Conservation (phyloP, 2,113 vertebrate species). For the Ammodytes marinus region DNA sequence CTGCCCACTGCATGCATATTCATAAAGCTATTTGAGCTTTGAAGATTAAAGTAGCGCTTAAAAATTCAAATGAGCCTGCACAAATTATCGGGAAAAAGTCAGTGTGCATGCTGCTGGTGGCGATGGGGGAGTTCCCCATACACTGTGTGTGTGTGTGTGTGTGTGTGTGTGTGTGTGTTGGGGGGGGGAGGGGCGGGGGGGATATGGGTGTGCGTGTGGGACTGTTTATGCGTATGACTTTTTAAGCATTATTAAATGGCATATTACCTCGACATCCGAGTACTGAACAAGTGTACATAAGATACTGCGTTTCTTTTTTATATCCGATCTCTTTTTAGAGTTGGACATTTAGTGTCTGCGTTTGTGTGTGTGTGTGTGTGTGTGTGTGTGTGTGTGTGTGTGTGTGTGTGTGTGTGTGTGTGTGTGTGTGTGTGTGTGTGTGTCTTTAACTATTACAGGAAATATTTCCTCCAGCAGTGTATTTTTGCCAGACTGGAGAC, state of each 20-base stretch:
- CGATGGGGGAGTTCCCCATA: constrained; percentile 85
- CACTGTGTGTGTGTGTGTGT: constrained; percentile 51
- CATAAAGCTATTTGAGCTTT: constrained; percentile 99
- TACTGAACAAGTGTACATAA: constrained; percentile 16
- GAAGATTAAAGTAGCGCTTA: constrained; percentile 99
- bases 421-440: no score
- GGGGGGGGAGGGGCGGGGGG: neutral
- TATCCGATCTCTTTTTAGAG: neutral
- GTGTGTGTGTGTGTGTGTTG: constrained; percentile 53
- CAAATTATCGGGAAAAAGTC: constrained; percentile 99
- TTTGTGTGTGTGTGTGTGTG: no score
- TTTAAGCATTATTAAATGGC: constrained; percentile 31
- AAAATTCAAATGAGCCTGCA: constrained; percentile 99
- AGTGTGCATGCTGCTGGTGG: constrained; percentile 89
- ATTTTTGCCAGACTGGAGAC: no score
- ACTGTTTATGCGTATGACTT: constrained; percentile 39
- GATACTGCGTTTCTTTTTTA: no score
- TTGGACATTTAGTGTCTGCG: no score
- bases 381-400: no score
- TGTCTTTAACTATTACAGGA: neutral
- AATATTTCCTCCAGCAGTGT: neutral
- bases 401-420: neutral
- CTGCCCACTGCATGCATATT: constrained; percentile 99
- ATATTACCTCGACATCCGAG: constrained; percentile 43
- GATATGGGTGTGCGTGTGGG: constrained; percentile 18